Conservation (phyloP, 2,888 invertebrate species). For the Andrena minutula region DNA sequence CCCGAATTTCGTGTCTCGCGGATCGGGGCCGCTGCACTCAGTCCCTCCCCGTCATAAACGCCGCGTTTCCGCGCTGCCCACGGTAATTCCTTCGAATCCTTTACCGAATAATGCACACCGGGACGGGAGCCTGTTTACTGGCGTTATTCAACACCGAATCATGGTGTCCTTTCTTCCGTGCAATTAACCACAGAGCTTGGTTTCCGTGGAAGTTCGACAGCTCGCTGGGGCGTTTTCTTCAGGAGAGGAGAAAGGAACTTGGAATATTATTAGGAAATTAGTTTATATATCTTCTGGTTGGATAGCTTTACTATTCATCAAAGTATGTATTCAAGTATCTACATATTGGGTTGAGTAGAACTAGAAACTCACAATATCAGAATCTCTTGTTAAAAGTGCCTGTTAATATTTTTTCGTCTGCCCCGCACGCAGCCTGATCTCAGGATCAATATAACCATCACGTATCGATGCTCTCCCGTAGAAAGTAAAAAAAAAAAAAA, state of each 20-base stretch:
- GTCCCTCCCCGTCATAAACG: constrained; percentile 23
- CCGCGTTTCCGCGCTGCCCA: background rate
- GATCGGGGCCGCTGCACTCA: constrained; percentile 12
- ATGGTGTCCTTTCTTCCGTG: constrained; percentile 1
- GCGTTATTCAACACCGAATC: background rate
- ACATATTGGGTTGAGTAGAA: too few species aligned
- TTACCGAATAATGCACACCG: constrained; percentile 31
- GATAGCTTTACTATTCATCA: background rate
- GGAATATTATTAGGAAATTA: background rate
- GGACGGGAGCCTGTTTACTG: constrained; percentile 5
- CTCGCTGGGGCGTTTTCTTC: background rate
- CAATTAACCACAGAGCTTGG: background rate
- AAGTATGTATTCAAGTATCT: background rate
- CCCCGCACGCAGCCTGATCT: background rate
- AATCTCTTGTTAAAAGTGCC: too few species aligned
- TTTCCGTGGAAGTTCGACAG: background rate
- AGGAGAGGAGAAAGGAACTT: too few species aligned
- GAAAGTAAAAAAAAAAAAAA: constrained; percentile 15
- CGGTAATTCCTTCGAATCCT: constrained; percentile 31
- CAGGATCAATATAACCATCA: constrained; percentile 26
- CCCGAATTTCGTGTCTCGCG: constrained; percentile 36
- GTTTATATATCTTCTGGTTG: background rate
- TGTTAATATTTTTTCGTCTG: background rate
- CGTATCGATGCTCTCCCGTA: background rate
- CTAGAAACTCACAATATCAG: too few species aligned